A percentile compares a stretch with the other conserved stretches of the same genome.
phyloP scores from a whole-genome alignment of 2,888 invertebrate species.

The Tipula confusa region DNA sequence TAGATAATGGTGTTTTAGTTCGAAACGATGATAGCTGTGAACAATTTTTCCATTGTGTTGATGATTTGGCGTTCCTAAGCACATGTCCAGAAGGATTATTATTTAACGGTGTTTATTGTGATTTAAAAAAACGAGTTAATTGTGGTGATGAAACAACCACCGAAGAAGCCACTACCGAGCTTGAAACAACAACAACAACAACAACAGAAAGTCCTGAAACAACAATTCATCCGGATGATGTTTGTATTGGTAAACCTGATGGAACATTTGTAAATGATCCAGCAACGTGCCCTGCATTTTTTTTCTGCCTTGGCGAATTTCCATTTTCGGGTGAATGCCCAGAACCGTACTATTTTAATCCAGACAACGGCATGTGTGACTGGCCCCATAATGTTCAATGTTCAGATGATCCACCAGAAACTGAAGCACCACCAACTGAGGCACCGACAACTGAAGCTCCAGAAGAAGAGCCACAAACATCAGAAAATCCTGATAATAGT shows the following conservation, averaged over 20 bases:
- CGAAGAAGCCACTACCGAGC: neutral
- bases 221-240: neutral
- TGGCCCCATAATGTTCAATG: neutral
- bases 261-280: neutral
- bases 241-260: neutral
- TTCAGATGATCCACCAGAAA: neutral
- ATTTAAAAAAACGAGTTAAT: neutral
- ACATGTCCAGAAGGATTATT: neutral
- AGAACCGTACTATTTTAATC: conserved; percentile 21
- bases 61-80: neutral
- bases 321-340: neutral
- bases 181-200: neutral
- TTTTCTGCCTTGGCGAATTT: neutral
- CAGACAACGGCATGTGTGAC: neutral
- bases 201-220: neutral
- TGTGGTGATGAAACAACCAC: neutral
- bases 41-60: neutral
- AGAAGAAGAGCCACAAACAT: neutral
- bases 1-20: neutral
- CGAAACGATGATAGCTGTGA: neutral
- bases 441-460: neutral
- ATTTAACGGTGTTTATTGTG: neutral
- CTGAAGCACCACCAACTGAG: neutral
- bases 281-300: neutral
- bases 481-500: too few relatives aligned